Evolutionary conservation across 2,113 vertebrate species (phyloP), one percentile per base, ranked within the genome.

Genomic region (Gymnogyps californianus): DNA sequence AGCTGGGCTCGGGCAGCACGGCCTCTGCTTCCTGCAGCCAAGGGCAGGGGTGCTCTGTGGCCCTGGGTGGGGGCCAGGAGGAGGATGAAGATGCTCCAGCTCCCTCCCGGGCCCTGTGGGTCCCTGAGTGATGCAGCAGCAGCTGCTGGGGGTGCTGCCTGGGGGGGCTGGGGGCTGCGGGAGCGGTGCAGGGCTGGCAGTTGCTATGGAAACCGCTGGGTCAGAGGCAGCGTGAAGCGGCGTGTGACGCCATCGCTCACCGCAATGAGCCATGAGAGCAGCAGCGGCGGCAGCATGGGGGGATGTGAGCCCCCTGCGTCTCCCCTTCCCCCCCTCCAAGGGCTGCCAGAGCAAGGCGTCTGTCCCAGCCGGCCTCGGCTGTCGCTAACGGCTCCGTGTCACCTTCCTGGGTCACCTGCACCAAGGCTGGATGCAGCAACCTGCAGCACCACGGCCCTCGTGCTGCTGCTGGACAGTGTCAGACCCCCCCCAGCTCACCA

Each of bases 151-250:
- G n/a, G n/a, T 3, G 34, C 21, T 38, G 47, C 47, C 34, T 21
- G 10, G n/a, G n/a, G 64, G 34, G 17, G 21, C 34, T 6, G 22
- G 59, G 19, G 54, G 28, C 74, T 24, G 40, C 44, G 15, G 36
- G 71, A n/a, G 74, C 44, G 16, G 40, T 32, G 59, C 44, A 61
- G 81, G 67, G 72, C 36, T 85, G 81, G 6, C 54, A 78, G 96
- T 97, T 46, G 42, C 97, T 40, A 96, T 96, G 94, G 96, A 51
- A 93, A 97, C 96, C 7, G 64, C 44, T n/a, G 89, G 93, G 93
- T 88, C 84, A 38, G 93, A 84, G 83, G 78, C 94, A 47, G 92
- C 61, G 61, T 5, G 82, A 61, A 74, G 89, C 67, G 13, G 66
- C n/a, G 93, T 25, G 81, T 85, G 95, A 95, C 90, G 64, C 95